A percentile compares a stretch with the other conserved stretches of the same genome.
Conservation (phyloP, 2,797 vertebrate species). For the Enoplosus armatus region DNA sequence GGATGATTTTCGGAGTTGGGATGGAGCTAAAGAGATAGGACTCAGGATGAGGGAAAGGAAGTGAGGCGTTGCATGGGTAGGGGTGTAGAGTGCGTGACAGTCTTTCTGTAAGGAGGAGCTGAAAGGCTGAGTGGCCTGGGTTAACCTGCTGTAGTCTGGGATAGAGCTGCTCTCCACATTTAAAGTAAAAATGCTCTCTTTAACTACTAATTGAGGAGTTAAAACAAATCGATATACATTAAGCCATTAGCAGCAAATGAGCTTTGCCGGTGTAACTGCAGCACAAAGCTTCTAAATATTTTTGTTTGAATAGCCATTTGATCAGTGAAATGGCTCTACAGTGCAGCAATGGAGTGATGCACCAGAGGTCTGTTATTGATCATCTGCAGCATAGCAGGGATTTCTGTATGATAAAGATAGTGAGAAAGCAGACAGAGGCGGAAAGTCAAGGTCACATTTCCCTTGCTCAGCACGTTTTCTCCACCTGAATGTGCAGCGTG, state of each 20-base stretch:
- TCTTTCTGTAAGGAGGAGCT: conserved; percentile 40
- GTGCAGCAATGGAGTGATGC: conserved; percentile 13
- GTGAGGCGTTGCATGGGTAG: conserved; percentile 23
- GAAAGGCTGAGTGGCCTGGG: conserved; percentile 35
- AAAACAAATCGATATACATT: conserved; percentile 43
- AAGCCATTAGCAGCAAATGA: conserved; percentile 20
- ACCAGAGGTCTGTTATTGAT: conserved; percentile 33
- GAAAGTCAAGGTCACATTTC: conserved; percentile 74
- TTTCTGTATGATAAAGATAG: not conserved
- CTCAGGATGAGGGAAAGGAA: conserved; percentile 23
- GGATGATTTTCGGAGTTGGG: conserved; percentile 28
- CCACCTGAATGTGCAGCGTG: conserved; percentile 46
- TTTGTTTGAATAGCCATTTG: conserved; percentile 5
- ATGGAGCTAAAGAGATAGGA: conserved; percentile 31
- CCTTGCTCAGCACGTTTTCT: conserved; percentile 64
- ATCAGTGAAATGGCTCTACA: conserved; percentile 4
- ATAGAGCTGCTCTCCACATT: conserved; percentile 23
- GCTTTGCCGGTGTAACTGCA: conserved; percentile 3
- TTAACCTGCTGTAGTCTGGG: conserved; percentile 58
- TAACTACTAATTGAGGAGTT: conserved; percentile 18
- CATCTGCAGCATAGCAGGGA: conserved; percentile 4
- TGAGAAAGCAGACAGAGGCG: conserved; percentile 28
- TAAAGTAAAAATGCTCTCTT: conserved; percentile 10
- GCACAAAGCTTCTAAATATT: conserved; percentile 25
- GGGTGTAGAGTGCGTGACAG: conserved; percentile 52